These are phyloP conservation scores for Butastur rufipennis DNA, from an alignment of 2,113 vertebrate genomes.

Conservation along the genomic window DNA sequence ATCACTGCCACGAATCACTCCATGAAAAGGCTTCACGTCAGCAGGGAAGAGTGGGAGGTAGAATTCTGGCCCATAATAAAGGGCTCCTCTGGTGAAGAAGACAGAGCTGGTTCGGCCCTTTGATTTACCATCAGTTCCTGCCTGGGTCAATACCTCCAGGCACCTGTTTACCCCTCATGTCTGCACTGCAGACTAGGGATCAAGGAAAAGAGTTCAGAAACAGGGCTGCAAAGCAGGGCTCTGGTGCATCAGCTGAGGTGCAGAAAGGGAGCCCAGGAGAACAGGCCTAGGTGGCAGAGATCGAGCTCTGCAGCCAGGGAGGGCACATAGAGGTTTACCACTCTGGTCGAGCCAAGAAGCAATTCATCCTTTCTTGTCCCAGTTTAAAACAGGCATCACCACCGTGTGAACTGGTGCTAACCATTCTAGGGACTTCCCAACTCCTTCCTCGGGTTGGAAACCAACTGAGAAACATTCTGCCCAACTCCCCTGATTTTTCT, in stretches of 20 bases:
- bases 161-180: fast-evolving
- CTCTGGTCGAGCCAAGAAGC: not conserved
- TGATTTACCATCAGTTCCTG: not conserved
- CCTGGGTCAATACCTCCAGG: not conserved
- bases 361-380: not conserved
- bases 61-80: not conserved
- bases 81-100: not conserved
- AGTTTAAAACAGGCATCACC: not conserved
- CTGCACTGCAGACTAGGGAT: not conserved
- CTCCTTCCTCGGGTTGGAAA: not conserved
- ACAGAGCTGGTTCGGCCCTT: not conserved
- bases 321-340: not conserved
- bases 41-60: not conserved
- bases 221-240: not conserved
- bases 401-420: not conserved
- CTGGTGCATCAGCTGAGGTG: not conserved
- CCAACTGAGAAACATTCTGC: fast-evolving
- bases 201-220: not conserved
- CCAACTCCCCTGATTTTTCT: not conserved
- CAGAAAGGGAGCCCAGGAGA: not conserved
- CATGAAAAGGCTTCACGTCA: not conserved
- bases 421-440: not conserved
- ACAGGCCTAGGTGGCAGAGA: not conserved
- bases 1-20: not conserved
- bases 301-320: not conserved